These are phyloP conservation scores for Oostethus manadensis DNA, from an alignment of 2,113 vertebrate species.

Conservation along the genomic window DNA sequence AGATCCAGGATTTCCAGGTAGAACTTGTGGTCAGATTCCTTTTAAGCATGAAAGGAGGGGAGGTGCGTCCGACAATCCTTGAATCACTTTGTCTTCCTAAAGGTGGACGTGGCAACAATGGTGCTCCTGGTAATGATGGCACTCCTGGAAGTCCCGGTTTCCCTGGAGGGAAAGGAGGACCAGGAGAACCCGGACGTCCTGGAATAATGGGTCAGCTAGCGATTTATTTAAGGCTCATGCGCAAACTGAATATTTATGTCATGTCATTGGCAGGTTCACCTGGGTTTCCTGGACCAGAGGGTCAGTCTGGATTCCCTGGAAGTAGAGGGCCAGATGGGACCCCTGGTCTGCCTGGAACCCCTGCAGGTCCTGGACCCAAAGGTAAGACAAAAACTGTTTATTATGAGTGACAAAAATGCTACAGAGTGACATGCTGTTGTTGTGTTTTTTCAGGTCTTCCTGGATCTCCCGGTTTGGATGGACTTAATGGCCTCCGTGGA, in stretches of 20 bases:
- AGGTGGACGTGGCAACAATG: conserved; percentile 76
- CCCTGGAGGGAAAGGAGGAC: conserved; percentile 73
- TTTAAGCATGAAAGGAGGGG: neutral
- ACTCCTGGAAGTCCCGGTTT: conserved; percentile 74
- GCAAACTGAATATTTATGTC: neutral
- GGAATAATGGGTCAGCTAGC: conserved; percentile 70
- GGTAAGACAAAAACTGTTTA: conserved; percentile 61
- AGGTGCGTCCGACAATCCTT: neutral
- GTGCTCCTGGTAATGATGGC: conserved; percentile 76
- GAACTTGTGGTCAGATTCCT: neutral
- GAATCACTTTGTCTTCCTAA: conserved; percentile 4
- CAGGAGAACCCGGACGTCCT: conserved; percentile 77
- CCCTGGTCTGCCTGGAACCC: conserved; percentile 66
- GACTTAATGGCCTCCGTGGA: conserved; percentile 88
- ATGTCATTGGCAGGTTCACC: conserved; percentile 66
- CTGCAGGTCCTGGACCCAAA: conserved; percentile 75
- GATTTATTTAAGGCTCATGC: neutral
- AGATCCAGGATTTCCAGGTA: conserved; percentile 78
- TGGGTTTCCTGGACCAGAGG: conserved; percentile 75
- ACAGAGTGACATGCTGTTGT: neutral
- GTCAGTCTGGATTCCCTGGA: conserved; percentile 76
- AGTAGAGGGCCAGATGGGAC: conserved; percentile 72
- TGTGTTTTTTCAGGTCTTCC: conserved; percentile 70
- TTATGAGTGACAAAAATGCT: neutral
- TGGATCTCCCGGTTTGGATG: conserved; percentile 82